These are phyloP conservation scores for Saxidomus purpurata DNA, from an alignment of 1,140 invertebrate species.

Conservation along the genomic window DNA sequence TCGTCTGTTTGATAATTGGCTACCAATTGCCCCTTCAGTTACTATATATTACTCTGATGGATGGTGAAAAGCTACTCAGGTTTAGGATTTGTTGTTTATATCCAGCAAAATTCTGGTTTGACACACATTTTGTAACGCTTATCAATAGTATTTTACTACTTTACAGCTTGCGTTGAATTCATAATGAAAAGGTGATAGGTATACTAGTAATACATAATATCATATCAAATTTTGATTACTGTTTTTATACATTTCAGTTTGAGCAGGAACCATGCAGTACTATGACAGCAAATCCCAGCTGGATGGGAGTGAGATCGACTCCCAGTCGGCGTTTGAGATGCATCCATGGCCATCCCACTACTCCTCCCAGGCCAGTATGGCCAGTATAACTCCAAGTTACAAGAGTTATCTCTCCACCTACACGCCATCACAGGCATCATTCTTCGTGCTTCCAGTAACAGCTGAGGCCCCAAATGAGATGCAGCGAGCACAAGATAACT, in stretches of 20 bases:
- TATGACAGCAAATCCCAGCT: conserved; percentile 66
- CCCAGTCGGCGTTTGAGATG: conserved; percentile 63
- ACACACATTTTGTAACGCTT: too few relatives aligned
- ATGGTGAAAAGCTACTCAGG: too few relatives aligned
- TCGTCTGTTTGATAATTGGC: too few relatives aligned
- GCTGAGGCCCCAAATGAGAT: conserved; percentile 73
- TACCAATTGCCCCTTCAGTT: too few relatives aligned
- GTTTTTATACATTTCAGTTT: conserved; percentile 33
- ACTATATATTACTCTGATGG: too few relatives aligned
- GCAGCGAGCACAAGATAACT: conserved; percentile 73
- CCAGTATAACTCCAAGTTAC: conserved; percentile 67
- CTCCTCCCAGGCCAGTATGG: conserved; percentile 73
- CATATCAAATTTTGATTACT: too few relatives aligned
- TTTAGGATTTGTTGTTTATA: too few relatives aligned
- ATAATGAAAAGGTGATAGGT: too few relatives aligned
- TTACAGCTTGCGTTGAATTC: too few relatives aligned
- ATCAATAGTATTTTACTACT: too few relatives aligned
- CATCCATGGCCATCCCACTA: conserved; percentile 69
- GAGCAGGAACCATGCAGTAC: conserved; percentile 48
- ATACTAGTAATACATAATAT: too few relatives aligned
- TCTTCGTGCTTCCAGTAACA: conserved; percentile 77
- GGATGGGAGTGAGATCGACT: conserved; percentile 62
- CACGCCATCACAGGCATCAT: conserved; percentile 78
- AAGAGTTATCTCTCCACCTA: conserved; percentile 70
- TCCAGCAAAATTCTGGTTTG: too few relatives aligned